phyloP scores from a whole-genome alignment of 2,888 invertebrate species.

The Aphidius colemani region DNA sequence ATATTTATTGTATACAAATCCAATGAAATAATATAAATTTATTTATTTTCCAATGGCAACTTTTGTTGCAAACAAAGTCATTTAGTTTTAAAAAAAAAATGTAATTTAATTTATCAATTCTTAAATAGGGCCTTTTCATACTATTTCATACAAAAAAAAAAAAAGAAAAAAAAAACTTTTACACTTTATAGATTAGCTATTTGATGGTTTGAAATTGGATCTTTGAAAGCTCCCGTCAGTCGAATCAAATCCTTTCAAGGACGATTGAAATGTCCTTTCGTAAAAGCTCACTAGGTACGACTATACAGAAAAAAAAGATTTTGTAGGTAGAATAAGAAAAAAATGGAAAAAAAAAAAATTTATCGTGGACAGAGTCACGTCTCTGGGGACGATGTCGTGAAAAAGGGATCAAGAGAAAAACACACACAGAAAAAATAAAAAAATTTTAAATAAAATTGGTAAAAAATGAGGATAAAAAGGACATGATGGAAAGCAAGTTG shows the following conservation, averaged over 20 bases:
- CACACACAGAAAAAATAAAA: constrained; percentile 18
- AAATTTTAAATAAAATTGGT: constrained; percentile 5
- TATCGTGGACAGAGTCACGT: constrained; percentile 33
- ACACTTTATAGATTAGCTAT: constrained; percentile 12
- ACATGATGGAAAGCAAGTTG: constrained; percentile 25
- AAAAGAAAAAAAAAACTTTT: too few relatives aligned
- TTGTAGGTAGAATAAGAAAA: too few relatives aligned
- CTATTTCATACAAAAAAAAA: background rate
- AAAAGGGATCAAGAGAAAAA: constrained; percentile 22
- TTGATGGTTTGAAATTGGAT: constrained; percentile 14
- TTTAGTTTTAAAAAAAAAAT: too few relatives aligned
- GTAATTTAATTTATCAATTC: too few relatives aligned
- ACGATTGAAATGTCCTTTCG: constrained; percentile 19
- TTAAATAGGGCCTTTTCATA: background rate
- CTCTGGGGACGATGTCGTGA: constrained; percentile 22
- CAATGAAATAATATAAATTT: too few relatives aligned
- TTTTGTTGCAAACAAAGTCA: too few relatives aligned
- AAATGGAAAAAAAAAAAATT: background rate
- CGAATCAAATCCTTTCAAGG: constrained; percentile 18
- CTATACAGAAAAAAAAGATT: too few relatives aligned
- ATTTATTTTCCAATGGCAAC: too few relatives aligned
- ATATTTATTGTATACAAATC: too few relatives aligned
- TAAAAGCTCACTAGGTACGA: too few relatives aligned
- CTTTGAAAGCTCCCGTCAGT: constrained; percentile 8
- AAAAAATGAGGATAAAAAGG: constrained; percentile 12